These are phyloP conservation scores for Uria lomvia DNA, from an alignment of 2,113 vertebrate species.

Conservation along the genomic window DNA sequence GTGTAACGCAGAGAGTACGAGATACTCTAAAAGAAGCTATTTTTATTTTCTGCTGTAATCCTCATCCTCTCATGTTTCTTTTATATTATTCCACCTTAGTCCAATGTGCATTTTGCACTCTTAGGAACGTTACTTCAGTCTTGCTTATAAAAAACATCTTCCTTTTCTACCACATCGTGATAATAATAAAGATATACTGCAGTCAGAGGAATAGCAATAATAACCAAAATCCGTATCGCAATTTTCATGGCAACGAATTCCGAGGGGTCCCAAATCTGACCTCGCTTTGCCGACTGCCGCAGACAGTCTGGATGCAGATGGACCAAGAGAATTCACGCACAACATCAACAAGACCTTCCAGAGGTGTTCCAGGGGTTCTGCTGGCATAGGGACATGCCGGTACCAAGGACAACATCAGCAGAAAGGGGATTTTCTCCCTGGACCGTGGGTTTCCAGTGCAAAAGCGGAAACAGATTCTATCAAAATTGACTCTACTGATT, in stretches of 20 bases:
- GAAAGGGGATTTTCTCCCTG: neutral
- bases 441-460: neutral
- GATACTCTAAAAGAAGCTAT: neutral
- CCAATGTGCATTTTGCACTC: neutral
- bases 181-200: neutral
- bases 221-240: neutral
- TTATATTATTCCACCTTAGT: constrained; percentile 13
- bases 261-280: neutral
- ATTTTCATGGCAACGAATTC: neutral
- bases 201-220: neutral
- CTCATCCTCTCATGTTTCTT: neutral
- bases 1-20: neutral
- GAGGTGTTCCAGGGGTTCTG: neutral
- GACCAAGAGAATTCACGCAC: neutral
- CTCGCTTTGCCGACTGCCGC: neutral
- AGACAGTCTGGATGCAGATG: neutral
- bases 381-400: neutral
- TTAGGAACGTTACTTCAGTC: neutral
- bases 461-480: neutral
- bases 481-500: neutral
- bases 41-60: constrained; percentile 5
- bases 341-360: neutral
- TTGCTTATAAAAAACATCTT: neutral
- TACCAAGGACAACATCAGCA: neutral
- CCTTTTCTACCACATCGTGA: neutral